Evolutionary conservation across 1,140 invertebrate genomes (phyloP), one percentile per base, ranked within the genome.

Genomic region (Dreissena rostriformis): DNA sequence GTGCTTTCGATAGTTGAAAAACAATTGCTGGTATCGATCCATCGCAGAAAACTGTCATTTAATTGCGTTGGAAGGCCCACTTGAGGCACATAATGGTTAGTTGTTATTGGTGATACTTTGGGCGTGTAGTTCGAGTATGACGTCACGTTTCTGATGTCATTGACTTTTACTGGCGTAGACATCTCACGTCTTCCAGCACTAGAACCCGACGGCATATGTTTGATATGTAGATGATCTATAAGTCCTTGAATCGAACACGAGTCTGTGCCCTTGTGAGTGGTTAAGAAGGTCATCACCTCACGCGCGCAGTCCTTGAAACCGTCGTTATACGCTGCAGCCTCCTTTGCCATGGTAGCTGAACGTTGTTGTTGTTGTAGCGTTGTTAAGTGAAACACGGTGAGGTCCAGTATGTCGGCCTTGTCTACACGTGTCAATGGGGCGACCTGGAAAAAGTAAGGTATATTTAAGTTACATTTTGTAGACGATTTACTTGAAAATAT

Each of bases 381-480:
- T 53, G 39, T 67, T 7, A 78, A 26, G 68, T 78, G 76, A 39
- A 49, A 68, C 11, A 78, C 76, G 1, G 76, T 70, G 2, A 68
- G 52, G 49, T 78, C 76, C 10, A 78, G 63, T 7, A 78, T 78
- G 22, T 78, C 76, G 10, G 76, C 65, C n/a, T 78, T 78, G 65
- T 78, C 76, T 0, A 78, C 49, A 28, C 76, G 63, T 70, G 76
- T 78, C 76, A 78, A 67, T 0, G 76, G 76, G 4, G 51, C 28
- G 11, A 52, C 68, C 76, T 78, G 77, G 7, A 77, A 65, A 26
- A 39, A n/a, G n/a, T n/a, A n/a, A 39, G 39, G 39, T 39, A 39
- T 39, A 39, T 2, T 5, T 5, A 39, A 39, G 39, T 5, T 5
- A 39, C 39, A 39, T 39, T 39, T 39, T 8, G 39, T 39, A 39